Conservation (phyloP, 2,888 invertebrate genomes). For the Cephus rjabovi region DNA sequence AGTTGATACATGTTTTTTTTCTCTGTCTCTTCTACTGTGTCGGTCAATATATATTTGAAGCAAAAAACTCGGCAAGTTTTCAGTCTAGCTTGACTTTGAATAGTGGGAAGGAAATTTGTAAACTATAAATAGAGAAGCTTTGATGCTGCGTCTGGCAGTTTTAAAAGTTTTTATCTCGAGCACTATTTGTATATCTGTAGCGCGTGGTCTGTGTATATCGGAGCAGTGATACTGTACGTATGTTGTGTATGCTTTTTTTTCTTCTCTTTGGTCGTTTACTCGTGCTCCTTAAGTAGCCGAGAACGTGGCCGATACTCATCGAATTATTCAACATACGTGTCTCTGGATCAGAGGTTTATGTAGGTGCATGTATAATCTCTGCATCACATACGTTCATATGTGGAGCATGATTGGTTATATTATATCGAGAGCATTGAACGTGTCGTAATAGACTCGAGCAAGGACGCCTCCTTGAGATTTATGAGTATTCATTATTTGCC, state of each 20-base stretch:
- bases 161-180: neutral
- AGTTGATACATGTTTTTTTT: constrained; percentile 66
- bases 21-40: neutral
- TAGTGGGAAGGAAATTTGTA: neutral
- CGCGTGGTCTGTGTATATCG: neutral
- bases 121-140: neutral
- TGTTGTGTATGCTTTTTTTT: neutral
- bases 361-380: neutral
- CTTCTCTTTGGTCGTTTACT: neutral
- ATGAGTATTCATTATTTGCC: neutral
- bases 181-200: neutral
- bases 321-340: neutral
- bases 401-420: neutral
- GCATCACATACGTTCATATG: neutral
- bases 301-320: neutral
- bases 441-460: neutral
- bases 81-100: neutral
- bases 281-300: neutral
- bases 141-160: neutral
- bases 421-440: neutral
- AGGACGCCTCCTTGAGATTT: neutral
- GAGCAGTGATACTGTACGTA: neutral
- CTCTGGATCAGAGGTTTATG: neutral
- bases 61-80: constrained; percentile 16
- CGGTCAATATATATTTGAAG: constrained; percentile 26